phyloP scores from a whole-genome alignment of 2,888 invertebrate genomes.

The Tenodera sinensis region DNA sequence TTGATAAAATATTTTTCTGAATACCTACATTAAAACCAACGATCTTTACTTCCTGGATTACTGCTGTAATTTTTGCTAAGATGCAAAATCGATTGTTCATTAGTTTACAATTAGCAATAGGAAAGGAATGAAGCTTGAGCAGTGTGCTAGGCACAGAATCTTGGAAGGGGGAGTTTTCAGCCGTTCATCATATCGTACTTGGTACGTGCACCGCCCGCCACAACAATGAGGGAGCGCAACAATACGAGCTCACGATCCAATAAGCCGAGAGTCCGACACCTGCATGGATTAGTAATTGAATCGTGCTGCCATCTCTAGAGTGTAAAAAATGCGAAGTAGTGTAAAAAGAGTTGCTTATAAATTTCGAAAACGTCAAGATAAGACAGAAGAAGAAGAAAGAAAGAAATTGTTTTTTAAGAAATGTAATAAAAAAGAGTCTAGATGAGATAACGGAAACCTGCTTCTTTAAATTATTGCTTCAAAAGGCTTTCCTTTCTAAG shows the following conservation, averaged over 20 bases:
- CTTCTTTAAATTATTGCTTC: neutral
- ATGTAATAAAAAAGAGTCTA: neutral
- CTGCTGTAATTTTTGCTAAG: no score
- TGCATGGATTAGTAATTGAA: constrained; percentile 18
- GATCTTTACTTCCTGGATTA: no score
- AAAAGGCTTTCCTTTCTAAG: neutral
- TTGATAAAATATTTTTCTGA: no score
- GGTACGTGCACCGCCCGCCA: neutral
- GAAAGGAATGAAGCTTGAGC: neutral
- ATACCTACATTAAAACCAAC: no score
- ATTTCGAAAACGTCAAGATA: constrained; percentile 2
- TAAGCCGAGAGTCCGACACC: constrained; percentile 10
- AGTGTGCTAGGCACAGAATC: neutral
- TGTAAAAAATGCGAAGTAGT: neutral
- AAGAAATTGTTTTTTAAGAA: neutral
- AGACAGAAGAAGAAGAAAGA: neutral
- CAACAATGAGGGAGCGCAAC: constrained; percentile 1
- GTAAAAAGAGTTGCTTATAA: neutral
- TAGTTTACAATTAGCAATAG: neutral
- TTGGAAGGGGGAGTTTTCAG: neutral
- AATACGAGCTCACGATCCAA: constrained; percentile 13
- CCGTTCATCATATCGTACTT: neutral
- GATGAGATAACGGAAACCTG: neutral
- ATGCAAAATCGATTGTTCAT: no score
- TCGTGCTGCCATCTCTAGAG: constrained; percentile 13